Base-by-base conservation (phyloP, 2,113 vertebrate species). In the human (Homo sapiens) region DNA sequence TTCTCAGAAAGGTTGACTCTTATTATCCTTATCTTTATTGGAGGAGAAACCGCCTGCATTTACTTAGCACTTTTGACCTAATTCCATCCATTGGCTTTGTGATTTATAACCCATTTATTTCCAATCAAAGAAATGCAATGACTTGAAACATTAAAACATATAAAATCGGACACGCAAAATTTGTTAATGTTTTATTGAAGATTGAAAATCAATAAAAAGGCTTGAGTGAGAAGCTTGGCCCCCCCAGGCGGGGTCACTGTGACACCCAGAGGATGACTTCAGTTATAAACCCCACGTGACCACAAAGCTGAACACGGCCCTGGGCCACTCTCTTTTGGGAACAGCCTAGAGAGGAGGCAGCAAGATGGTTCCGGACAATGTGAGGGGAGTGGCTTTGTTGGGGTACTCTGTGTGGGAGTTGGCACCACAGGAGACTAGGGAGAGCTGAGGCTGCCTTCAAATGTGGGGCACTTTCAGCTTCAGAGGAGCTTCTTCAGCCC, bases 31-130 rank as follows among this genome's bases (percentile, higher is more conserved):
- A 14, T 35, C 76, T 12, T 80, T 72, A n/a, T 23, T 32, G 30
- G 8, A 35, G 55, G 45, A 83, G 90, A 86, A 90, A 50, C 38
- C 27, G 3, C 43, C 45, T 35, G 82, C 73, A n/a, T 17, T 40
- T 79, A 45, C 82, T 92, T 25, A 30, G 73, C 61, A 61, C 35
- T 92, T 90, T 30, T 83, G 75, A 93, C 83, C 79, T 85, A 52
- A 75, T 61, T 80, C 83, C 45, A 73, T 45, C 79, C 35, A 38
- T 27, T 23, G 64, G 32, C 27, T 89, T 80, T 81, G 32, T 81
- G 93, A 81, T 93, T 91, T 86, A 78, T 57, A 91, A 93, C 48
- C 80, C 76, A 68, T 52, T 80, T 61, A 32, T 79, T 89, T 59
- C 57, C 45, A 78, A 18, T 48, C 79, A 72, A 78, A 90, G 52